These are phyloP conservation scores for Sycobia sp. DNA, from an alignment of 1,140 invertebrate species.

Conservation along the genomic window DNA sequence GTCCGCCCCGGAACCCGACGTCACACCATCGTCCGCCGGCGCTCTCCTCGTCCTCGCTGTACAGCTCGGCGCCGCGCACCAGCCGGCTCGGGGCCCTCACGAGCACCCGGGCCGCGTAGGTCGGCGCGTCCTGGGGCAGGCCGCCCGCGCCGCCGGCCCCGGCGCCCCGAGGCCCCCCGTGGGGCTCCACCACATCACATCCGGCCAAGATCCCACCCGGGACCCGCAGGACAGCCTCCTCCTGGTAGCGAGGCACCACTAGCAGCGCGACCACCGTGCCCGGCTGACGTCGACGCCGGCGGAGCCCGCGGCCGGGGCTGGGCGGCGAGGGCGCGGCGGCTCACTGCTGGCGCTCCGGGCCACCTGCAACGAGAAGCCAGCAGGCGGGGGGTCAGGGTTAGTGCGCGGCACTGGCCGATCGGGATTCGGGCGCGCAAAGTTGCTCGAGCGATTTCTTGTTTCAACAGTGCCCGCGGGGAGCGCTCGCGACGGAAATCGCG, in stretches of 20 bases:
- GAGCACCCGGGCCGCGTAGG: slow-evolving; percentile 23
- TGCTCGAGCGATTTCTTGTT: too few relatives aligned
- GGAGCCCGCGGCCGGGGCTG: background rate
- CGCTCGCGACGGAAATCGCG: too few relatives aligned
- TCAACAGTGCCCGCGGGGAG: too few relatives aligned
- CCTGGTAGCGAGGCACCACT: slow-evolving; percentile 38
- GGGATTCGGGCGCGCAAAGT: too few relatives aligned
- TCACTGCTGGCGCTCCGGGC: background rate
- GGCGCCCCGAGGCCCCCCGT: slow-evolving; percentile 20
- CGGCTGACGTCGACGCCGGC: slow-evolving; percentile 35
- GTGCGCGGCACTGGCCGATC: background rate
- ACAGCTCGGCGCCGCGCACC: slow-evolving; percentile 46
- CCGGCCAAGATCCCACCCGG: slow-evolving; percentile 43
- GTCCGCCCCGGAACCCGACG: slow-evolving; percentile 40
- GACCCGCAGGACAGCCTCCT: slow-evolving; percentile 46
- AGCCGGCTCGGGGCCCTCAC: slow-evolving; percentile 30
- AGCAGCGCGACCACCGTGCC: slow-evolving; percentile 34
- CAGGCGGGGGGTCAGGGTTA: too few relatives aligned
- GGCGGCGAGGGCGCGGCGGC: background rate
- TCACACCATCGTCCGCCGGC: slow-evolving; percentile 49
- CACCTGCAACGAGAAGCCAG: too few relatives aligned
- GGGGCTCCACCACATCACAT: slow-evolving; percentile 52
- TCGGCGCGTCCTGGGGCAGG: slow-evolving; percentile 30
- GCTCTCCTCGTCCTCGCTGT: slow-evolving; percentile 52
- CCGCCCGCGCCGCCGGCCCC: slow-evolving; percentile 47